Conservation (phyloP, 2,797 vertebrate species). For the Nothura maculosa region DNA sequence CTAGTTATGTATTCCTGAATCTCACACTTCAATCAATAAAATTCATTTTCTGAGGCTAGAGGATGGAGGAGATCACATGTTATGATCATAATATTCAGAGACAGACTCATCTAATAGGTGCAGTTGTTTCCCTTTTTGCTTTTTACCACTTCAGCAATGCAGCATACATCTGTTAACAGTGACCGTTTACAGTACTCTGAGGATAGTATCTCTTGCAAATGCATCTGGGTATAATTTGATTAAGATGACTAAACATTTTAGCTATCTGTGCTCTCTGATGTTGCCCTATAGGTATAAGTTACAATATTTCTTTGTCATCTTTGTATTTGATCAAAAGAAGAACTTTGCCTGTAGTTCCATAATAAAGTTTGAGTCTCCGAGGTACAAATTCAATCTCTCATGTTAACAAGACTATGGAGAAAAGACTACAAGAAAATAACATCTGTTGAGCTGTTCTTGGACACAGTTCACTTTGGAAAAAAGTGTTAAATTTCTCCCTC, state of each 20-base stretch:
- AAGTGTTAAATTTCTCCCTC: background rate
- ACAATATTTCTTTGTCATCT: background rate
- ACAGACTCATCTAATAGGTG: background rate
- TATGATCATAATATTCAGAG: background rate
- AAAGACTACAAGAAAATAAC: slow-evolving; percentile 49
- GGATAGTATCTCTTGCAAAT: background rate
- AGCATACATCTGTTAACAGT: background rate
- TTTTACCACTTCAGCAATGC: background rate
- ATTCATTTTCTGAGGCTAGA: background rate
- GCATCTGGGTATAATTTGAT: background rate
- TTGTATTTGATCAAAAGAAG: slow-evolving; percentile 30
- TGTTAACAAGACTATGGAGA: slow-evolving; percentile 53
- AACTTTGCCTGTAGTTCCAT: slow-evolving; percentile 1
- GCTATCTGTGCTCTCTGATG: background rate
- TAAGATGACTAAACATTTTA: background rate
- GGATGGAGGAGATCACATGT: background rate
- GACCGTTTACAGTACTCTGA: background rate
- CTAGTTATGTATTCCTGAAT: background rate
- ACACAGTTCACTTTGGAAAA: background rate
- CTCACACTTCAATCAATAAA: background rate
- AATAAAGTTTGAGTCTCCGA: slow-evolving; percentile 41
- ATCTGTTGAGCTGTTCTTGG: slow-evolving; percentile 34
- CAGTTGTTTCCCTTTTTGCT: background rate
- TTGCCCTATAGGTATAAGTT: background rate
- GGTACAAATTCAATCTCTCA: slow-evolving; percentile 34